phyloP scores from a whole-genome alignment of 2,797 vertebrate species.

The Champsocephalus gunnari region DNA sequence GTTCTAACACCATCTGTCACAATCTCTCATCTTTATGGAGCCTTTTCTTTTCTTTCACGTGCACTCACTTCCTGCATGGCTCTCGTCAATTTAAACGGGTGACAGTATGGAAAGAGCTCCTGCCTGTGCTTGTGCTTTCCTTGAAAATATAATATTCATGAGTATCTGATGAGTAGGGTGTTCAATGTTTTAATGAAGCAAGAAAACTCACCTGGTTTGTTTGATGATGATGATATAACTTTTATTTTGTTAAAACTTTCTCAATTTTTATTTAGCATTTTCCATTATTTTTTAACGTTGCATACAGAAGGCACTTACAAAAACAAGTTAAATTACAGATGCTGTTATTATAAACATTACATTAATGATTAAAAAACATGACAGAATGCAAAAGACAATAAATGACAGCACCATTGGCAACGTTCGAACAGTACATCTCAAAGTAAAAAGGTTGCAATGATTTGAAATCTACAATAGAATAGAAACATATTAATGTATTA shows the following conservation, averaged over 20 bases:
- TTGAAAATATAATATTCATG: conserved; percentile 40
- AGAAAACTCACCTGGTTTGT: background rate
- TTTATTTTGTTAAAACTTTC: conserved; percentile 77
- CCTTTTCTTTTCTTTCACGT: conserved; percentile 41
- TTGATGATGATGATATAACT: conserved; percentile 71
- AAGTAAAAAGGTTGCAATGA: conserved; percentile 82
- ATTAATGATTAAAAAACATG: conserved; percentile 72
- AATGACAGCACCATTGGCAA: conserved; percentile 85
- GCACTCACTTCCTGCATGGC: conserved; percentile 27
- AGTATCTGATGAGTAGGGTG: background rate
- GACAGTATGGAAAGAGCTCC: conserved; percentile 38
- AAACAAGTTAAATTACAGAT: conserved; percentile 87
- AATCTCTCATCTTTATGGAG: background rate
- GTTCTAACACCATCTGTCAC: conserved; percentile 67
- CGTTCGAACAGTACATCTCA: conserved; percentile 84
- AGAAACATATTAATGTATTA: conserved; percentile 80
- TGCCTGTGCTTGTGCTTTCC: conserved; percentile 7
- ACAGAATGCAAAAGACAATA: conserved; percentile 80
- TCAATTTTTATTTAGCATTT: conserved; percentile 77
- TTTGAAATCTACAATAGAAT: conserved; percentile 85
- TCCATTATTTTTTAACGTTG: conserved; percentile 77
- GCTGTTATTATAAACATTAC: conserved; percentile 82
- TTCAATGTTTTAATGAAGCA: conserved; percentile 2
- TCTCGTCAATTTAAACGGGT: conserved; percentile 18
- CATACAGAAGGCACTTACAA: conserved; percentile 99